phyloP scores from a whole-genome alignment of 2,797 vertebrate genomes.

The Spondyliosoma cantharus region DNA sequence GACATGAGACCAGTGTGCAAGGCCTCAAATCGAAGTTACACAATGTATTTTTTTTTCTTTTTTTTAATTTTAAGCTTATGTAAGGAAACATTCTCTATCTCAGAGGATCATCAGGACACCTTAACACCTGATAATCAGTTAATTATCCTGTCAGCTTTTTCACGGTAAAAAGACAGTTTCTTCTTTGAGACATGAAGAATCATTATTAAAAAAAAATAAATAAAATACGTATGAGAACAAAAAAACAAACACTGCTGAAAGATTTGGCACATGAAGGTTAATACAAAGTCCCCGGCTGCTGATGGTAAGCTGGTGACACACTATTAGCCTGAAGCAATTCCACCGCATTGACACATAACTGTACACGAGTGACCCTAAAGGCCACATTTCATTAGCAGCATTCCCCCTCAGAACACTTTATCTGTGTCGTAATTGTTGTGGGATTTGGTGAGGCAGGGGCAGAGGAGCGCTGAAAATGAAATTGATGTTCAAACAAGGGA shows the following conservation, averaged over 20 bases:
- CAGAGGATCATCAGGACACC: constrained; percentile 6
- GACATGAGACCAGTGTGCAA: too few relatives aligned
- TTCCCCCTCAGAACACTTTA: constrained; percentile 63
- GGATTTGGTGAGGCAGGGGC: constrained; percentile 69
- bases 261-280: constrained; percentile 9
- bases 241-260: constrained; percentile 4
- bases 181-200: constrained; percentile 8
- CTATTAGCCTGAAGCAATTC: constrained; percentile 57
- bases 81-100: neutral
- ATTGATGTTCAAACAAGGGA: constrained; percentile 77
- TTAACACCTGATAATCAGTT: neutral
- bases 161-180: constrained; percentile 1
- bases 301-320: constrained; percentile 36
- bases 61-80: neutral
- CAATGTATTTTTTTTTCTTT: too few relatives aligned
- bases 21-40: neutral
- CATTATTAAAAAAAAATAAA: constrained; percentile 9
- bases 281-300: constrained; percentile 28
- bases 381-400: constrained; percentile 74
- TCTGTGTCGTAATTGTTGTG: constrained; percentile 75
- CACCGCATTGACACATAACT: constrained; percentile 53
- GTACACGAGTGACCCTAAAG: constrained; percentile 59
- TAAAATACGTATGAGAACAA: neutral
- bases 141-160: constrained; percentile 8
- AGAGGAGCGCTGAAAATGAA: constrained; percentile 76